Evolutionary conservation across 23 tunicate genomes (phyloP).

Genomic region (Halocynthia aurantium): DNA sequence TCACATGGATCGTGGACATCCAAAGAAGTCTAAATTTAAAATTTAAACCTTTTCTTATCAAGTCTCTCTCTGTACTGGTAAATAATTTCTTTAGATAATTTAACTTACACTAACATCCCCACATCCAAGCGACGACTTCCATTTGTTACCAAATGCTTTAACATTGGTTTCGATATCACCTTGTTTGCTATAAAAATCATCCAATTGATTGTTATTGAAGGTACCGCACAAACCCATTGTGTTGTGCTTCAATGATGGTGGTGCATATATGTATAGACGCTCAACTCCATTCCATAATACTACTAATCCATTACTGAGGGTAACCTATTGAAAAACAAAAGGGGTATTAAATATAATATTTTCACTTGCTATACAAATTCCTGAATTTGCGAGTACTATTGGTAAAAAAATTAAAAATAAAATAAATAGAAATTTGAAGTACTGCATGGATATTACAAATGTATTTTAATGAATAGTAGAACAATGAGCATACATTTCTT

Average conservation of each 20-base stretch:
- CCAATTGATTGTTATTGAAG: conserved; percentile 30
- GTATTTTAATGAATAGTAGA: too few species aligned
- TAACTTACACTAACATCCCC: neutral
- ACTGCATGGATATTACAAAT: too few species aligned
- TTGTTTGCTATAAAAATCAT: conserved; percentile 22
- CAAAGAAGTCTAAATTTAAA: neutral
- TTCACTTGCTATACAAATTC: neutral
- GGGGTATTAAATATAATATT: neutral
- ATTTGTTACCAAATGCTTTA: conserved; percentile 29
- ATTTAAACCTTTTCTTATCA: too few species aligned
- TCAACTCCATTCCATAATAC: conserved; percentile 30
- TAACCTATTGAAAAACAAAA: conserved; percentile 13
- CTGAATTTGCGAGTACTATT: too few species aligned
- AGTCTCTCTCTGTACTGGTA: too few species aligned
- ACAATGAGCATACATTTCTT: too few species aligned
- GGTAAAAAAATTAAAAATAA: too few species aligned
- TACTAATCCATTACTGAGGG: conserved; percentile 22
- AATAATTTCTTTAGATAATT: too few species aligned
- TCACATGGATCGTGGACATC: conserved; percentile 12
- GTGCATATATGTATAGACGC: conserved; percentile 30
- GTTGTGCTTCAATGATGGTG: conserved; percentile 5
- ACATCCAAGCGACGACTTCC: conserved; percentile 15
- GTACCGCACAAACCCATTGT: conserved; percentile 34
- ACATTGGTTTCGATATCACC: conserved; percentile 32
- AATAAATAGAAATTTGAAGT: too few species aligned